These are phyloP conservation scores for Poecilia velifera DNA, from an alignment of 2,797 vertebrate species.

Conservation along the genomic window DNA sequence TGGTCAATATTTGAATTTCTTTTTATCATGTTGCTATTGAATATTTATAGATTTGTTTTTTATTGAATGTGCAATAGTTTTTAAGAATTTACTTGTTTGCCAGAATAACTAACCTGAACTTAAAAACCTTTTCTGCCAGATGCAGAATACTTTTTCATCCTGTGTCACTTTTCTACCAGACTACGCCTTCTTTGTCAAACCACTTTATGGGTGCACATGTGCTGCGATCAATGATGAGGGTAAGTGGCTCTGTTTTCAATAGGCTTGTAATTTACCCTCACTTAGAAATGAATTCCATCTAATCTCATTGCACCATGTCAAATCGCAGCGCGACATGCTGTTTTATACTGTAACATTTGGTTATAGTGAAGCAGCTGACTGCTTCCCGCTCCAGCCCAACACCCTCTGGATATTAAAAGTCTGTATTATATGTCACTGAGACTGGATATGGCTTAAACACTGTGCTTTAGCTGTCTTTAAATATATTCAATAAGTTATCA, in stretches of 20 bases:
- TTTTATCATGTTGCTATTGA: neutral
- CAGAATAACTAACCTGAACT: conserved; percentile 59
- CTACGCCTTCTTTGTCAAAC: conserved; percentile 70
- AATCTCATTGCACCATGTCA: conserved; percentile 87
- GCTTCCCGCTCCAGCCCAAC: conserved; percentile 76
- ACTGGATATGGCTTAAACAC: conserved; percentile 85
- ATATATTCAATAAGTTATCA: conserved; percentile 81
- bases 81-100: neutral
- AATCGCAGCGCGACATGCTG: conserved; percentile 80
- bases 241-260: conserved; percentile 55
- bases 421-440: conserved; percentile 78
- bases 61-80: neutral
- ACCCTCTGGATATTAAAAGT: conserved; percentile 85
- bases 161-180: conserved; percentile 81
- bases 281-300: conserved; percentile 87
- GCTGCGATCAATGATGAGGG: conserved; percentile 40
- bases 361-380: conserved; percentile 82
- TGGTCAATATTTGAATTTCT: neutral
- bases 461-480: conserved; percentile 83
- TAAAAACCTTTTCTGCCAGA: conserved; percentile 62
- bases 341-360: conserved; percentile 86
- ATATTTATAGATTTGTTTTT: neutral
- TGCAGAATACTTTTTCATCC: conserved; percentile 19
- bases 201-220: conserved; percentile 57
- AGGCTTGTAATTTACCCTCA: conserved; percentile 83